phyloP scores from a whole-genome alignment of 2,113 vertebrate genomes.

The Eudorcas thomsonii region DNA sequence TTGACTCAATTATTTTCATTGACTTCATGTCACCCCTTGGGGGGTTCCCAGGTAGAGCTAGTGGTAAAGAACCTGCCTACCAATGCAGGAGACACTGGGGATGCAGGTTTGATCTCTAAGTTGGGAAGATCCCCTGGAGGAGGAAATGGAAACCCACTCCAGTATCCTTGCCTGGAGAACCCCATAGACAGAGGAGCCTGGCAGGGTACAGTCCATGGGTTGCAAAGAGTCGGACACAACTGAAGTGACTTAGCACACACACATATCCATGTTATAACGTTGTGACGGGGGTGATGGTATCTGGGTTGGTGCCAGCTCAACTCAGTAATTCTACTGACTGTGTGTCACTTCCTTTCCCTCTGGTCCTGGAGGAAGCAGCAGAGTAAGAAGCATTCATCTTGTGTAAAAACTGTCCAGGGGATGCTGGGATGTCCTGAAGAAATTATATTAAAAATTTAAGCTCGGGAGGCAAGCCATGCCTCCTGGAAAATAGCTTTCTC shows the following conservation, averaged over 20 bases:
- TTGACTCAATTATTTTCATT: rapidly evolving
- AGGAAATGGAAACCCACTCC: background rate
- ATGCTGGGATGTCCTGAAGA: too few relatives aligned
- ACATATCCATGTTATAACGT: rapidly evolving
- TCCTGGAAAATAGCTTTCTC: too few relatives aligned
- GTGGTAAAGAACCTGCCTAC: background rate
- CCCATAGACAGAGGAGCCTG: background rate
- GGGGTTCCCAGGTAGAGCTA: background rate
- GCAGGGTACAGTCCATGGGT: background rate
- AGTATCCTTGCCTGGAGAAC: background rate
- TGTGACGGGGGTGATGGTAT: rapidly evolving
- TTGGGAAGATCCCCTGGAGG: background rate
- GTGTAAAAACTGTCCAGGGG: too few relatives aligned
- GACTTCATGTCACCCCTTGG: rapidly evolving
- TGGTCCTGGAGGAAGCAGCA: rapidly evolving
- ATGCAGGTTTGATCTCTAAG: background rate
- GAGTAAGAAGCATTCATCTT: rapidly evolving
- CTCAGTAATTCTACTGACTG: rapidly evolving
- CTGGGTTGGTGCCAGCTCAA: rapidly evolving
- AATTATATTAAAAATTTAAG: too few relatives aligned
- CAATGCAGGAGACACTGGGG: background rate
- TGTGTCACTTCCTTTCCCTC: rapidly evolving
- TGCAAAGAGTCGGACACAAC: rapidly evolving
- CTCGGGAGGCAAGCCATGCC: too few relatives aligned
- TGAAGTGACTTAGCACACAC: background rate